Evolutionary conservation across 2,113 vertebrate genomes (phyloP).

Genomic region (Siniperca chuatsi): DNA sequence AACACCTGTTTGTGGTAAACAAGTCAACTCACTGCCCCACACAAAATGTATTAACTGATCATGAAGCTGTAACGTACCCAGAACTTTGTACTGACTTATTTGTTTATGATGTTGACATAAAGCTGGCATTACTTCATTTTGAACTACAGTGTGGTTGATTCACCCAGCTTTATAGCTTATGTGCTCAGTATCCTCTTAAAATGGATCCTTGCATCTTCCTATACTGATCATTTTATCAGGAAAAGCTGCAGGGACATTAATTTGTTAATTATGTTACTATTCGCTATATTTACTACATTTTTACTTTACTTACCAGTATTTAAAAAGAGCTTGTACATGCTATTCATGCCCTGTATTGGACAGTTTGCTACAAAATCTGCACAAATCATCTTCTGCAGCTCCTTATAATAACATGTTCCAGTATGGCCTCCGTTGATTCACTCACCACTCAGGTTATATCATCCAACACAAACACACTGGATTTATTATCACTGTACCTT

Average conservation of each 20-base stretch:
- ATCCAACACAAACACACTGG: constrained; percentile 52
- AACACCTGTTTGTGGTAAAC: constrained; percentile 1
- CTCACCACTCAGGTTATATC: background rate
- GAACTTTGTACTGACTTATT: background rate
- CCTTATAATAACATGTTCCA: constrained; percentile 3
- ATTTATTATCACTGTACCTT: constrained; percentile 28
- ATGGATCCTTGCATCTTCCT: background rate
- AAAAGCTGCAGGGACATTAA: background rate
- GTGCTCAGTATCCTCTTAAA: background rate
- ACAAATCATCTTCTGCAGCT: constrained; percentile 17
- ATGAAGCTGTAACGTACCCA: background rate
- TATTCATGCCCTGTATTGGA: constrained; percentile 1
- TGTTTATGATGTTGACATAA: background rate
- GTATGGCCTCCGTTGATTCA: background rate
- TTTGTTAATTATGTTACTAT: background rate
- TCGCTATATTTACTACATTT: background rate
- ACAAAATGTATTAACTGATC: background rate
- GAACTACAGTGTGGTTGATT: background rate
- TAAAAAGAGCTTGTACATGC: background rate
- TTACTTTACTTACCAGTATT: background rate
- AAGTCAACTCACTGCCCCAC: background rate
- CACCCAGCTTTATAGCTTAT: background rate
- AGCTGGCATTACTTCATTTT: background rate
- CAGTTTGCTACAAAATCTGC: constrained; percentile 2
- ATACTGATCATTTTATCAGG: background rate